Evolutionary conservation across 2,888 invertebrate species (phyloP).

Genomic region (Schizotus pectinicornis): DNA sequence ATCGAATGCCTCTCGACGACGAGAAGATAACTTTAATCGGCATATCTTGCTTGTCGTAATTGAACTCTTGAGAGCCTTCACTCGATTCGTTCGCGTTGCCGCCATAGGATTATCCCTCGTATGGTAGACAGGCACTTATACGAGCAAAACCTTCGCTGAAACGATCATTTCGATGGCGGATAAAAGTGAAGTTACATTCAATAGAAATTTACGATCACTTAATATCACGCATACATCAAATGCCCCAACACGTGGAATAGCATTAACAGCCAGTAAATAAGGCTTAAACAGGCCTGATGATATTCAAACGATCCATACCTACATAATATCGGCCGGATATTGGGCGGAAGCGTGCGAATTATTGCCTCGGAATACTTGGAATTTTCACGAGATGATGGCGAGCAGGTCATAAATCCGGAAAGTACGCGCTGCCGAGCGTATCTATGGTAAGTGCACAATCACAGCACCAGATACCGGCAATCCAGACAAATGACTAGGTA

Average conservation of each 20-base stretch:
- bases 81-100: no score
- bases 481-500: constrained; percentile 51
- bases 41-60: no score
- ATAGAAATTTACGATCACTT: neutral
- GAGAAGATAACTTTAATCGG: no score
- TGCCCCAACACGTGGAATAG: neutral
- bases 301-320: constrained; percentile 7
- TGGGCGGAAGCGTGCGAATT: constrained; percentile 2
- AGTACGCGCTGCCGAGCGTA: constrained; percentile 38
- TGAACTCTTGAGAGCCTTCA: no score
- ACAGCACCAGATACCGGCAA: constrained; percentile 45
- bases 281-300: constrained; percentile 12
- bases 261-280: constrained; percentile 14
- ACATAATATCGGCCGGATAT: constrained; percentile 5
- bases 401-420: constrained; percentile 37
- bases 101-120: no score
- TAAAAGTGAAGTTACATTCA: neutral
- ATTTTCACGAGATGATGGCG: constrained; percentile 32
- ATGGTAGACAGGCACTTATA: no score
- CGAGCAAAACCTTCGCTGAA: no score
- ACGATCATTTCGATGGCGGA: no score
- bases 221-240: neutral
- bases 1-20: no score
- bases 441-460: constrained; percentile 46
- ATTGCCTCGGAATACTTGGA: constrained; percentile 18